These are phyloP conservation scores for Philypnodon macrostomus DNA, from an alignment of 2,797 vertebrate species.

Conservation along the genomic window DNA sequence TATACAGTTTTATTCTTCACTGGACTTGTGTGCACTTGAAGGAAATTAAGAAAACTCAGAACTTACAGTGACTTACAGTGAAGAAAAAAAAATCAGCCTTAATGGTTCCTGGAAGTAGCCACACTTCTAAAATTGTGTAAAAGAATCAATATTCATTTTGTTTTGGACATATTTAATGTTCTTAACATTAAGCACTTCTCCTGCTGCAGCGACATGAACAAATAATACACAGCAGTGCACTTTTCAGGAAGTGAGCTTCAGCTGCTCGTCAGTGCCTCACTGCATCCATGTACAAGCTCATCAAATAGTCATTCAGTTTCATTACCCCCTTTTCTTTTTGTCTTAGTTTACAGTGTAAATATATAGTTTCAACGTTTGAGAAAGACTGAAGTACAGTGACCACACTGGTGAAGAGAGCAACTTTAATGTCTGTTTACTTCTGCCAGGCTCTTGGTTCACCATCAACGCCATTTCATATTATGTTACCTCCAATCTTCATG, in stretches of 20 bases:
- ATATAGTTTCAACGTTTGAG: not conserved
- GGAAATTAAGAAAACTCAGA: not conserved
- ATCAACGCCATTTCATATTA: not conserved
- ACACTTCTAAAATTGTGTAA: not conserved
- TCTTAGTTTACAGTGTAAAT: slow-evolving; percentile 1
- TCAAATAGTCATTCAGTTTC: not conserved
- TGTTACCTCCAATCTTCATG: not conserved
- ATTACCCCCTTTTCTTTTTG: not conserved
- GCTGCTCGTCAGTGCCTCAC: not conserved
- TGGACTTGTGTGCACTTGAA: not conserved
- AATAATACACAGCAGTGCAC: not conserved
- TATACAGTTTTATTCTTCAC: not conserved
- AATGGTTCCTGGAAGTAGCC: not conserved
- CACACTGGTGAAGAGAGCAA: not conserved
- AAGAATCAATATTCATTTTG: not conserved
- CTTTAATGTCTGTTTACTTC: not conserved
- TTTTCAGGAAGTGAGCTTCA: not conserved
- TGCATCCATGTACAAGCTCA: not conserved
- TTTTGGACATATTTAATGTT: slow-evolving; percentile 2
- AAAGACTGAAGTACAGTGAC: not conserved
- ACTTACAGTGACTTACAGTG: not conserved
- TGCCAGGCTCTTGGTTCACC: no score
- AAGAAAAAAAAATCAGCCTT: not conserved
- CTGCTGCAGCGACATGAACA: not conserved
- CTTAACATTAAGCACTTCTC: not conserved